A percentile compares a stretch with the other conserved stretches of the same genome.
These are phyloP conservation scores for Junco hyemalis DNA, from an alignment of 2,113 vertebrate species.

Conservation along the genomic window DNA sequence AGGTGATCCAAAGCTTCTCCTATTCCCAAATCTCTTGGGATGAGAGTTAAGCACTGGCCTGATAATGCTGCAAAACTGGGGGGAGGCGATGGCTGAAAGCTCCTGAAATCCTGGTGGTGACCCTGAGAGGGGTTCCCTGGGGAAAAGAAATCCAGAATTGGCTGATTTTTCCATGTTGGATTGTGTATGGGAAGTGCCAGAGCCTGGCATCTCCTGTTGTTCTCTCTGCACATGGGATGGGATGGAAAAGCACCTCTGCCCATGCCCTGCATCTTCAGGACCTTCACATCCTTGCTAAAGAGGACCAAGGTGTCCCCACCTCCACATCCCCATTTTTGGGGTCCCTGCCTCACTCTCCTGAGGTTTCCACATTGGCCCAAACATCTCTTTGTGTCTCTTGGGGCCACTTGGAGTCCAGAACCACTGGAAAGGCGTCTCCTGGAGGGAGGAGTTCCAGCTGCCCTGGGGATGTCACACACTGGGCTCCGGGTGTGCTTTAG, in stretches of 20 bases:
- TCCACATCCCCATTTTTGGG: accelerated
- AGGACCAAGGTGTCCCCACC: not conserved
- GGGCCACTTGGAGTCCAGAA: not conserved
- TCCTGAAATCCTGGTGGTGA: not conserved
- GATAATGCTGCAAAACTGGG: not conserved
- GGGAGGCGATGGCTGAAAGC: not conserved
- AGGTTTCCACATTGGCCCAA: not conserved
- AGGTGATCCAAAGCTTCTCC: not conserved
- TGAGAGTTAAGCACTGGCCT: not conserved
- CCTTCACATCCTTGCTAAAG: accelerated
- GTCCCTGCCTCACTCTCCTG: accelerated
- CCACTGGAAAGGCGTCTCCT: not conserved
- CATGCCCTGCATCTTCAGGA: not conserved
- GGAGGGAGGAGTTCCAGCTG: not conserved
- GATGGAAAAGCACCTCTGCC: not conserved
- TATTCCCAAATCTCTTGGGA: not conserved
- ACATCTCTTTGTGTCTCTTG: not conserved
- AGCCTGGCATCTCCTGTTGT: not conserved
- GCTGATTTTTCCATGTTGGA: accelerated
- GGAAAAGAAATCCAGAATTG: not conserved
- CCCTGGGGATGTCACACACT: accelerated
- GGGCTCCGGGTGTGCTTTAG: not conserved
- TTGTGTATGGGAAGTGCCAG: accelerated
- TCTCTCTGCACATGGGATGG: not conserved
- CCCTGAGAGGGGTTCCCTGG: not conserved